Evolutionary conservation across 2,888 invertebrate genomes (phyloP).

Genomic region (Dusona sp.): DNA sequence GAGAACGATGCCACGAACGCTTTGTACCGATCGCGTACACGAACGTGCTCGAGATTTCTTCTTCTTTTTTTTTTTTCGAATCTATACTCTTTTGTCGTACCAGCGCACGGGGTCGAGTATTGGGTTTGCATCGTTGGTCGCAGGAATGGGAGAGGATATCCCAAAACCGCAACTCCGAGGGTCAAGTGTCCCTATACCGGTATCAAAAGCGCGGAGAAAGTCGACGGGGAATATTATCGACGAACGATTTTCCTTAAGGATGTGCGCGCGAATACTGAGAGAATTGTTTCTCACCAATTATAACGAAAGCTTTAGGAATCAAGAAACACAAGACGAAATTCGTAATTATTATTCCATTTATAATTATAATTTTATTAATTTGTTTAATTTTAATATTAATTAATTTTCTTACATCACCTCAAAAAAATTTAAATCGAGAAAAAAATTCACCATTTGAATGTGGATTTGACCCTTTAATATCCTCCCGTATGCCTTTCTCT

Average conservation of each 20-base stretch:
- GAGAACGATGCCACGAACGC: constrained; percentile 53
- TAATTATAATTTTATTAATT: neutral
- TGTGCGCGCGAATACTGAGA: neutral
- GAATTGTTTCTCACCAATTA: neutral
- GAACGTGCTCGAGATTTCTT: constrained; percentile 22
- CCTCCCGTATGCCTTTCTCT: neutral
- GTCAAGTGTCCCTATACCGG: constrained; percentile 75
- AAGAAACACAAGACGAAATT: neutral
- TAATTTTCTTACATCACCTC: neutral
- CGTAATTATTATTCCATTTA: neutral
- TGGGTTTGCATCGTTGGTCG: constrained; percentile 43
- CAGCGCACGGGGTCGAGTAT: constrained; percentile 27
- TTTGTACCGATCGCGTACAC: constrained; percentile 60
- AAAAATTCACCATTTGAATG: constrained; percentile 2
- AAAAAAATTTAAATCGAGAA: neutral
- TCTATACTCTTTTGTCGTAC: constrained; percentile 21
- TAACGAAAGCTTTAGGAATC: neutral
- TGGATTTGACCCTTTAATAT: neutral
- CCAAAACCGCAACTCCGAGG: constrained; percentile 74
- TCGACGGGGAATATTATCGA: neutral
- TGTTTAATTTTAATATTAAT: neutral
- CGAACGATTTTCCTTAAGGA: neutral
- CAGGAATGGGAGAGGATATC: constrained; percentile 27
- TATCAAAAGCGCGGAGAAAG: constrained; percentile 23
- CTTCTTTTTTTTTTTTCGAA: neutral